Conservation (phyloP, 1,140 invertebrate genomes). For the Polypedilum pembai region DNA sequence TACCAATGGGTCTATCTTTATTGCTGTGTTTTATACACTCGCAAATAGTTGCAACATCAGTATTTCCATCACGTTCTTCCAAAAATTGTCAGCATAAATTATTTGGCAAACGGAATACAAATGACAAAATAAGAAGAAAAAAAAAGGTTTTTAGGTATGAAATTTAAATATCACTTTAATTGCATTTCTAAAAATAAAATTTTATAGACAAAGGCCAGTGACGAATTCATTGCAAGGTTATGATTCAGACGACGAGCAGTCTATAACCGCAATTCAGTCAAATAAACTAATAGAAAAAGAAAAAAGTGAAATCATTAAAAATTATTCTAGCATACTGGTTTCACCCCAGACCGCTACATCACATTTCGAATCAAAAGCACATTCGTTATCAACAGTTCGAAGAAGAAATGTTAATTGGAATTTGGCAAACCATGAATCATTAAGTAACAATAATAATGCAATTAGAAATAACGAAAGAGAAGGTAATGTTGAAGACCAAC, state of each 20-base stretch:
- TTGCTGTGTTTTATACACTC: constrained; percentile 80
- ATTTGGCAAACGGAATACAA: constrained; percentile 41
- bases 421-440: constrained; percentile 38
- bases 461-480: constrained; percentile 33
- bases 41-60: constrained; percentile 75
- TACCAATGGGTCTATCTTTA: constrained; percentile 73
- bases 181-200: constrained; percentile 5
- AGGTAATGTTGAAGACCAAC: constrained; percentile 31
- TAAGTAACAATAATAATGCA: constrained; percentile 29
- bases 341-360: not conserved
- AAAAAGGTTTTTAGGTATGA: constrained; percentile 42
- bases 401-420: constrained; percentile 44
- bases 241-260: not conserved
- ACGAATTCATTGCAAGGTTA: not conserved
- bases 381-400: constrained; percentile 33
- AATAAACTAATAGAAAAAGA: too few relatives aligned
- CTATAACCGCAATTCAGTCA: not conserved
- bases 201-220: not conserved
- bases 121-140: constrained; percentile 35
- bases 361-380: too few relatives aligned
- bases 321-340: not conserved
- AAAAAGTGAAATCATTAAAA: not conserved
- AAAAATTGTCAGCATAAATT: constrained; percentile 40
- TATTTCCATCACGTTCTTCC: not conserved
- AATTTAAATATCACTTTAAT: constrained; percentile 36